Evolutionary conservation across 2,797 vertebrate species (phyloP).

Genomic region (Mionectes olivaceus): DNA sequence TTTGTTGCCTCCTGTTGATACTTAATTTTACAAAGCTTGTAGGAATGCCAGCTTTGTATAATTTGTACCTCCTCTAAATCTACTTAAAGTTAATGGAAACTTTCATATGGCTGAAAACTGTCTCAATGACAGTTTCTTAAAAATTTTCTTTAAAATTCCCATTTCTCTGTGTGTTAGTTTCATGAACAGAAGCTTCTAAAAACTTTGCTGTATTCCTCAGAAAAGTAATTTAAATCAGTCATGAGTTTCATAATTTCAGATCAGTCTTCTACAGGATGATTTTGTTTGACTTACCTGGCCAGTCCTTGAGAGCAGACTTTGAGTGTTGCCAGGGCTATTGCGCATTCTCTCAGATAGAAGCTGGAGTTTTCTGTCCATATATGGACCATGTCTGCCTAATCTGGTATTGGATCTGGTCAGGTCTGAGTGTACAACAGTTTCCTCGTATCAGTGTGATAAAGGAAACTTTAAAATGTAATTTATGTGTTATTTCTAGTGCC

Average conservation of each 20-base stretch:
- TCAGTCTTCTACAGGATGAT: not conserved
- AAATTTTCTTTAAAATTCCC: not conserved
- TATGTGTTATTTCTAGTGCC: not conserved
- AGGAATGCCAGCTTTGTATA: not conserved
- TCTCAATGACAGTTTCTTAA: not conserved
- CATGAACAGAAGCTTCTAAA: not conserved
- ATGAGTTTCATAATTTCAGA: not conserved
- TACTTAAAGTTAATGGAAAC: not conserved
- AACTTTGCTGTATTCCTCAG: not conserved
- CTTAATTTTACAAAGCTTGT: not conserved
- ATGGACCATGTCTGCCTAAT: not conserved
- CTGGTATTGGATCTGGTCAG: not conserved
- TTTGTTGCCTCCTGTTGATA: not conserved
- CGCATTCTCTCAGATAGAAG: not conserved
- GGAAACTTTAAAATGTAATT: not conserved
- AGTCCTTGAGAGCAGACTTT: not conserved
- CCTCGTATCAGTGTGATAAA: not conserved
- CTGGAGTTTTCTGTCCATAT: not conserved
- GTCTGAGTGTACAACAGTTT: not conserved
- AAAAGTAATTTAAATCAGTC: not conserved
- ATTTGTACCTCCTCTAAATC: rapidly evolving
- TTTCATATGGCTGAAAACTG: not conserved
- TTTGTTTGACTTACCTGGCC: not conserved
- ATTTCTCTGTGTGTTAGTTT: not conserved
- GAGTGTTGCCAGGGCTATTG: not conserved